These are phyloP conservation scores for Loxodonta africana DNA, from an alignment of 2,113 vertebrate genomes.

Conservation along the genomic window DNA sequence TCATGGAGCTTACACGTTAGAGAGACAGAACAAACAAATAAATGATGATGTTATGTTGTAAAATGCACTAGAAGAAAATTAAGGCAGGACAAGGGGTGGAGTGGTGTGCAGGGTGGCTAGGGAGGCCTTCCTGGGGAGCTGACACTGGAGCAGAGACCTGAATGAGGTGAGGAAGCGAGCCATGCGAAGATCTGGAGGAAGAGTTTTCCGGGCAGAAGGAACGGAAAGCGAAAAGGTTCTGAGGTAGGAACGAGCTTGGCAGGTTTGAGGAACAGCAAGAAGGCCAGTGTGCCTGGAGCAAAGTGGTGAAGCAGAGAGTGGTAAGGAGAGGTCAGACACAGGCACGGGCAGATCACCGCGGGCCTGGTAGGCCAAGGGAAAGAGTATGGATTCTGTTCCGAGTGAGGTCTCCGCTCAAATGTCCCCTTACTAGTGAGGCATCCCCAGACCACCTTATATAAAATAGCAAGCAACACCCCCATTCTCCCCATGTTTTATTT, in stretches of 20 bases:
- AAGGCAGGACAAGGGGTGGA: not conserved
- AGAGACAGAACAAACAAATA: constrained; percentile 64
- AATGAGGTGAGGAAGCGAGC: constrained; percentile 80
- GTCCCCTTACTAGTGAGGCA: constrained; percentile 69
- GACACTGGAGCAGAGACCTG: constrained; percentile 84
- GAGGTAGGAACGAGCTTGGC: constrained; percentile 82
- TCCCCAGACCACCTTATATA: not conserved
- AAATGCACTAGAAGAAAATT: constrained; percentile 16
- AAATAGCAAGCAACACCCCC: not conserved
- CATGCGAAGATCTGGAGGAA: constrained; percentile 81
- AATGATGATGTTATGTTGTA: constrained; percentile 34
- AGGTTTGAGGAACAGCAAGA: constrained; percentile 83
- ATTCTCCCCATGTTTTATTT: not conserved
- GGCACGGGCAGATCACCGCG: constrained; percentile 1
- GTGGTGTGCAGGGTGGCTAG: constrained; percentile 27
- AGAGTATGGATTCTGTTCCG: constrained; percentile 28
- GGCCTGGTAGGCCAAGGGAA: constrained; percentile 51
- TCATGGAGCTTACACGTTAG: constrained; percentile 36
- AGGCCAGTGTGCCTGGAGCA: constrained; percentile 84
- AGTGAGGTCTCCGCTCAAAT: constrained; percentile 78
- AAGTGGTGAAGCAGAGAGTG: constrained; percentile 81
- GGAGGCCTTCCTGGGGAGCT: constrained; percentile 71
- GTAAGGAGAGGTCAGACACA: constrained; percentile 73
- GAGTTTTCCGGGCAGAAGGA: constrained; percentile 82
- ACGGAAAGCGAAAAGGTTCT: constrained; percentile 83